Percentiles rank a stretch among this genome's conserved stretches.
phyloP scores from a whole-genome alignment of 2,888 invertebrate genomes.

The Drosophila helvetica region DNA sequence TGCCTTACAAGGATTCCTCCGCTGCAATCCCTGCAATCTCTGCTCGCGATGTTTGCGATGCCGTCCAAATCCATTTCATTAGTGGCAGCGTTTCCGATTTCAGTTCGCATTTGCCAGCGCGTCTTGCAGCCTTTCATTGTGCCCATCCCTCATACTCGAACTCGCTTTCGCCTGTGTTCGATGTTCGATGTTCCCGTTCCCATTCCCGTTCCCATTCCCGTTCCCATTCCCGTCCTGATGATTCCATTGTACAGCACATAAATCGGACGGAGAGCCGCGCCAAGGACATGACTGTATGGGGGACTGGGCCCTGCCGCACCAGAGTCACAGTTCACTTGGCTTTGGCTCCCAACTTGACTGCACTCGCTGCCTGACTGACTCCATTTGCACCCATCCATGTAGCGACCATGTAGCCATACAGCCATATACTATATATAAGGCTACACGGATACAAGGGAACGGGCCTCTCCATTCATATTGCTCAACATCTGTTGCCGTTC shows the following conservation, averaged over 20 bases:
- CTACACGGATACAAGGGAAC: background rate
- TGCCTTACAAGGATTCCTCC: background rate
- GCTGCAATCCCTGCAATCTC: conserved; percentile 7
- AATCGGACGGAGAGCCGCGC: conserved; percentile 13
- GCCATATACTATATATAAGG: background rate
- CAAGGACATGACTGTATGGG: conserved; percentile 32
- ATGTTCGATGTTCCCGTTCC: background rate
- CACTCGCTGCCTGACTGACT: conserved; percentile 51
- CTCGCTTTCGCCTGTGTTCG: background rate
- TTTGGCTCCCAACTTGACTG: conserved; percentile 31
- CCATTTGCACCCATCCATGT: conserved; percentile 22
- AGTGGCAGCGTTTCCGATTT: conserved; percentile 3
- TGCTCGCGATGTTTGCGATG: background rate
- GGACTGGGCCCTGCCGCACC: background rate
- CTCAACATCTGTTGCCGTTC: conserved; percentile 1
- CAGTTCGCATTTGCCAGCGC: background rate
- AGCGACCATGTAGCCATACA: background rate
- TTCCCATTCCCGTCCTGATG: conserved; percentile 6
- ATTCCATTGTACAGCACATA: conserved; percentile 29
- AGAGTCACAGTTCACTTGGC: conserved; percentile 65
- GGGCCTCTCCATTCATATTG: background rate
- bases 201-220: background rate
- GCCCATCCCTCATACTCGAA: background rate
- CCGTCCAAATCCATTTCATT: conserved; percentile 32
- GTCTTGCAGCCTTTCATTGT: background rate